phyloP scores from a whole-genome alignment of 2,113 vertebrate species.

The Cyanoliseus patagonus region DNA sequence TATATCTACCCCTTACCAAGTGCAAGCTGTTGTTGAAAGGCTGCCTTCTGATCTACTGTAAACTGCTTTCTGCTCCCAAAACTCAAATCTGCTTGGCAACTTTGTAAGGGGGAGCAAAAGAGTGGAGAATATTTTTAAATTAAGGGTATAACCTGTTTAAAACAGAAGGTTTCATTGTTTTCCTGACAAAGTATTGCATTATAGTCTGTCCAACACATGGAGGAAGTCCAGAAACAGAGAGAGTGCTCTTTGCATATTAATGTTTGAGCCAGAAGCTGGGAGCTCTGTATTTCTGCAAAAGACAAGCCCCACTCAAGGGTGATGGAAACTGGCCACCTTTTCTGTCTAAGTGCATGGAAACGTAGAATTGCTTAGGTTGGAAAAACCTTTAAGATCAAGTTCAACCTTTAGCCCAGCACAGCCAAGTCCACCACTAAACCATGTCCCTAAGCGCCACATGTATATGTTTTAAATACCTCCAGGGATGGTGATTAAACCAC shows the following conservation, averaged over 20 bases:
- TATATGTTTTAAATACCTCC: neutral
- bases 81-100: neutral
- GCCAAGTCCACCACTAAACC: neutral
- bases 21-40: slow-evolving; percentile 30
- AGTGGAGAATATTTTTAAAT: slow-evolving; percentile 7
- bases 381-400: neutral
- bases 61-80: neutral
- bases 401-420: neutral
- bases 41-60: slow-evolving; percentile 11
- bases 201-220: neutral
- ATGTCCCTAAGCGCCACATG: accelerated
- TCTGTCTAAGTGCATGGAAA: neutral
- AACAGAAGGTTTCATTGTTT: neutral
- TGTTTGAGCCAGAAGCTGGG: neutral
- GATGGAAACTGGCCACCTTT: neutral
- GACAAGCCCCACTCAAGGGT: neutral
- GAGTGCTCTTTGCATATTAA: neutral
- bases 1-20: neutral
- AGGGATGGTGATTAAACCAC: neutral
- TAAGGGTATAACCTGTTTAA: neutral
- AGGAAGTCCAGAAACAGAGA: neutral
- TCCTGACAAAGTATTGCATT: neutral
- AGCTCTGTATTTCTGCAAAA: neutral
- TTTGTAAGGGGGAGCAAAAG: neutral
- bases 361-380: neutral